phyloP scores from a whole-genome alignment of 2,113 vertebrate genomes.

The Glaucidium brasilianum region DNA sequence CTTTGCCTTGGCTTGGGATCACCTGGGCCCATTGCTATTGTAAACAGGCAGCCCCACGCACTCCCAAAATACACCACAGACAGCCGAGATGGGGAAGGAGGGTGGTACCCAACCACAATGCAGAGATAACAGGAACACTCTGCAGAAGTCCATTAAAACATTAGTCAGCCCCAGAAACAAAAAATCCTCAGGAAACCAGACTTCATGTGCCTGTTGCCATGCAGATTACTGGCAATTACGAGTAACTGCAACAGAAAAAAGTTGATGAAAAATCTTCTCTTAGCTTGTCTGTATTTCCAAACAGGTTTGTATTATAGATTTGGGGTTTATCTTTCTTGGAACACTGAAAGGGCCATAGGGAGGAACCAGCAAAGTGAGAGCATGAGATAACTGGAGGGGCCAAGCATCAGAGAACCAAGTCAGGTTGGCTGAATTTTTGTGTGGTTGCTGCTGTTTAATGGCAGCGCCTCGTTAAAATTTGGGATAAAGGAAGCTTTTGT shows the following conservation, averaged over 20 bases:
- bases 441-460: background rate
- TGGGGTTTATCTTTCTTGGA: background rate
- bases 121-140: background rate
- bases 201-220: background rate
- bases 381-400: background rate
- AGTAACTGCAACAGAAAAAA: background rate
- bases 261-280: background rate
- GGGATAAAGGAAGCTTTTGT: constrained; percentile 54
- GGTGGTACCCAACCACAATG: background rate
- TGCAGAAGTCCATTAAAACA: background rate
- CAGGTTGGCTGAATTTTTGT: background rate
- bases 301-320: background rate
- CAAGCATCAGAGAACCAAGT: background rate
- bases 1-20: fast-evolving
- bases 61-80: background rate
- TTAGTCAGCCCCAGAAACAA: background rate
- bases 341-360: background rate
- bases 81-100: background rate
- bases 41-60: background rate
- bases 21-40: fast-evolving
- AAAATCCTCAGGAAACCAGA: background rate
- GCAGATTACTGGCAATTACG: background rate
- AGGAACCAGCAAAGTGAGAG: background rate
- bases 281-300: background rate
- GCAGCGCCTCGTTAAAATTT: background rate